A percentile compares a stretch with the other conserved stretches of the same genome.
Conservation (phyloP, 2,888 invertebrate genomes). For the Podotricha telesiphe region DNA sequence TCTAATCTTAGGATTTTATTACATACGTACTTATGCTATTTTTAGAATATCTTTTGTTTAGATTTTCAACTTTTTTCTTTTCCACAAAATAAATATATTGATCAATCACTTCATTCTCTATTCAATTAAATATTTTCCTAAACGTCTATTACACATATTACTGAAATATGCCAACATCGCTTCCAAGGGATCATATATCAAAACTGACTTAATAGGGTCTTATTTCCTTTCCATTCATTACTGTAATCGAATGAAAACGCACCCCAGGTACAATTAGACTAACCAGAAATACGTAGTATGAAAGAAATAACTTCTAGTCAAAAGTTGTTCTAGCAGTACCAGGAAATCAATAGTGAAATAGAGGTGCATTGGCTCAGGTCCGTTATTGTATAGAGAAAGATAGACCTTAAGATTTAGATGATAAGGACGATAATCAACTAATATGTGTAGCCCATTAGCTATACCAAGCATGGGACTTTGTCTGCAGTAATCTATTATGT, state of each 20-base stretch:
- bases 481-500: slow-evolving; percentile 47
- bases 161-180: background rate
- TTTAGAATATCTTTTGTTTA: background rate
- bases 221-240: background rate
- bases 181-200: background rate
- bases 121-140: too few relatives aligned
- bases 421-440: slow-evolving; percentile 42
- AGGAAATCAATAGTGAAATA: slow-evolving; percentile 39
- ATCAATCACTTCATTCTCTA: too few relatives aligned
- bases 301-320: slow-evolving; percentile 17
- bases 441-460: slow-evolving; percentile 45
- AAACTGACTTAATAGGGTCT: slow-evolving; percentile 6
- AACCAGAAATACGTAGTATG: slow-evolving; percentile 14
- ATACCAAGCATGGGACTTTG: slow-evolving; percentile 45
- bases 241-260: background rate
- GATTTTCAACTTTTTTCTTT: too few relatives aligned
- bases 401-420: slow-evolving; percentile 37
- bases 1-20: slow-evolving; percentile 3
- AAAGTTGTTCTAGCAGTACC: slow-evolving; percentile 19
- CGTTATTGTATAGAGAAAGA: slow-evolving; percentile 40
- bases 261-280: background rate
- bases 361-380: slow-evolving; percentile 36
- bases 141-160: too few relatives aligned
- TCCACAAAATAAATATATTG: too few relatives aligned
- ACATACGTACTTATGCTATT: background rate